Evolutionary conservation across 2,888 invertebrate genomes (phyloP).

Genomic region (Diaphora mendica): DNA sequence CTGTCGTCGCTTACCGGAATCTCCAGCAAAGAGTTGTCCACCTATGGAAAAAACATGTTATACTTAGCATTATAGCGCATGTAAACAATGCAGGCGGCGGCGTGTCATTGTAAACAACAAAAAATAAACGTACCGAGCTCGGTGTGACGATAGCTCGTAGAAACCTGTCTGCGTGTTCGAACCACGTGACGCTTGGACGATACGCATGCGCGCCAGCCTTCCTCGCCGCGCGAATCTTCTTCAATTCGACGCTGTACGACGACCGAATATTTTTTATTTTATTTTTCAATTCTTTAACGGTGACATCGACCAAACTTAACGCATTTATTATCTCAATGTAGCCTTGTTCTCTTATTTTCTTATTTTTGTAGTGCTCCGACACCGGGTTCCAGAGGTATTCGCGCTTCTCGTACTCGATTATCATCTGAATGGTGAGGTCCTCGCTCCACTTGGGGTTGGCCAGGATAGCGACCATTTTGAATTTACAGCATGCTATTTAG

Average conservation of each 20-base stretch:
- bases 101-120: conserved; percentile 56
- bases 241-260: conserved; percentile 84
- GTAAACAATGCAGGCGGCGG: conserved; percentile 56
- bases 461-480: conserved; percentile 80
- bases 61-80: conserved; percentile 54
- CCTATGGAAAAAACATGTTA: conserved; percentile 68
- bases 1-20: conserved; percentile 82
- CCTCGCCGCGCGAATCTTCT: conserved; percentile 85
- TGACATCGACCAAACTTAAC: conserved; percentile 80
- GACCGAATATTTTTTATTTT: conserved; percentile 85
- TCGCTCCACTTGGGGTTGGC: conserved; percentile 86
- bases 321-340: conserved; percentile 83
- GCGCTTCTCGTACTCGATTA: conserved; percentile 83
- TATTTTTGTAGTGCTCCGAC: conserved; percentile 84
- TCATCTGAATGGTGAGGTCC: conserved; percentile 83
- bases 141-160: conserved; percentile 85
- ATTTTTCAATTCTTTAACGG: conserved; percentile 84
- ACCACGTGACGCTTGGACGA: conserved; percentile 86
- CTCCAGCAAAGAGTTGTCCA: conserved; percentile 81
- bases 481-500: conserved; percentile 71
- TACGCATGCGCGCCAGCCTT: conserved; percentile 86
- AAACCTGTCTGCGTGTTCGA: conserved; percentile 86
- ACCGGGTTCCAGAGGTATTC: conserved; percentile 84
- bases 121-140: conserved; percentile 79
- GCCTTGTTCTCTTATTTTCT: conserved; percentile 83